Evolutionary conservation across 1,140 invertebrate species (phyloP), one percentile per base, ranked within the genome.

Genomic region (Epicauta chinensis): DNA sequence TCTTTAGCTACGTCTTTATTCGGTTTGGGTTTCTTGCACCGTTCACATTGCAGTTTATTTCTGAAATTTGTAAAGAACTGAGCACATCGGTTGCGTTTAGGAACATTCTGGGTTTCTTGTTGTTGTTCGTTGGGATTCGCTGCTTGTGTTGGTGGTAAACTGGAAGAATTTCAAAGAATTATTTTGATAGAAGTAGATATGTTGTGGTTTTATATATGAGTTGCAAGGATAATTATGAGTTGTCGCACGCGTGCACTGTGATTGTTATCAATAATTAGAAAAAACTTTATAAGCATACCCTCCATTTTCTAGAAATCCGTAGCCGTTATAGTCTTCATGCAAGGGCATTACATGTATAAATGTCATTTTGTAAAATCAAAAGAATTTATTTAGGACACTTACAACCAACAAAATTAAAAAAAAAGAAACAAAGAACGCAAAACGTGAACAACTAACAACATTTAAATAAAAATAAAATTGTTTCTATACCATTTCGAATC

Each of bases 281-380:
- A 23, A 50, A 39, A 46, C 43, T 49, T 45, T 34, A 40, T 16
- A 34, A 16, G 47, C 53, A 56, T 66, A 67, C 66, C 64, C 66
- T 42, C 64, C 62, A 54, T 70, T 66, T 57, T 63, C 60, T 35
- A 70, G 43, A 53, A 65, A 41, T 54, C 65, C 65, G 55, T 68
- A 66, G 40, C 64, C 64, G 31, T 68, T 64, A 49, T 67, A 58
- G 13, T 67, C 61, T 56, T 70, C 67, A 57, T 65, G 62, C 47
- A 69, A 59, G 31, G 68, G 66, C 60, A 67, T 68, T 34, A 70
- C 67, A 46, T 68, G 69, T 44, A 70, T 70, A 53, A 66, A 70
- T 37, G 68, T 70, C 68, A 70, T 70, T 58, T 62, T 9, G 31
- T 38, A 50, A 53, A 9, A 5, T 23, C 4, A 23, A 23, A 23